Percentiles rank a stretch among this genome's conserved stretches.
These are phyloP conservation scores for Cataglyphis livida DNA, from an alignment of 2,888 invertebrate species.

Conservation along the genomic window DNA sequence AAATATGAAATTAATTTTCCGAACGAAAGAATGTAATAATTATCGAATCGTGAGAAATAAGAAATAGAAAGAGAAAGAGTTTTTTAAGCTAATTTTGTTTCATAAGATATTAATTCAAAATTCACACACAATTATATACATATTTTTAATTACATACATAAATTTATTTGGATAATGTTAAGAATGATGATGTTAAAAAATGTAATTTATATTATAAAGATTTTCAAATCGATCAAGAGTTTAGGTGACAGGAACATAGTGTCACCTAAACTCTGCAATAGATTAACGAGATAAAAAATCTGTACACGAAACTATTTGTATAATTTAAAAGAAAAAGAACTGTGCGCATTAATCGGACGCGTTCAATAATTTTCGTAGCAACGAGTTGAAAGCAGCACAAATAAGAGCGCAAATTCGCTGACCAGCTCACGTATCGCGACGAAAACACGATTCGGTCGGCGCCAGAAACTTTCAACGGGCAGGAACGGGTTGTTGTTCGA, in stretches of 20 bases:
- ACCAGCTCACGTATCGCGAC: slow-evolving; percentile 44
- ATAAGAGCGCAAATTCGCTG: slow-evolving; percentile 25
- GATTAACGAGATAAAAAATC: background rate
- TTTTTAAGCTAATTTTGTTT: background rate
- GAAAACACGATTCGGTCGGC: slow-evolving; percentile 66
- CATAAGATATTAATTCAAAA: background rate
- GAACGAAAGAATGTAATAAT: background rate
- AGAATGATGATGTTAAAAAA: background rate
- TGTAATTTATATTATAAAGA: background rate
- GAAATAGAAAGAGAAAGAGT: background rate
- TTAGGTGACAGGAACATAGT: background rate
- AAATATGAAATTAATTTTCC: background rate
- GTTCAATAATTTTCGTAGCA: slow-evolving; percentile 48
- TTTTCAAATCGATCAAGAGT: background rate
- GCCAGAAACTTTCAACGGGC: slow-evolving; percentile 64
- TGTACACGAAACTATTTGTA: background rate
- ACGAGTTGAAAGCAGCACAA: background rate
- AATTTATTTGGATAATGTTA: background rate
- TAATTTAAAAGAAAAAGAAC: background rate
- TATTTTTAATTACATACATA: too few species aligned
- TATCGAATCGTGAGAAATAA: background rate
- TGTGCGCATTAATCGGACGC: slow-evolving; percentile 18
- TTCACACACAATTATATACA: background rate
- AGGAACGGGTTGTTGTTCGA: slow-evolving; percentile 52
- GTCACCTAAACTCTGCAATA: background rate